Evolutionary conservation across 2,888 invertebrate species (phyloP).

Genomic region (Diarsia rubi): DNA sequence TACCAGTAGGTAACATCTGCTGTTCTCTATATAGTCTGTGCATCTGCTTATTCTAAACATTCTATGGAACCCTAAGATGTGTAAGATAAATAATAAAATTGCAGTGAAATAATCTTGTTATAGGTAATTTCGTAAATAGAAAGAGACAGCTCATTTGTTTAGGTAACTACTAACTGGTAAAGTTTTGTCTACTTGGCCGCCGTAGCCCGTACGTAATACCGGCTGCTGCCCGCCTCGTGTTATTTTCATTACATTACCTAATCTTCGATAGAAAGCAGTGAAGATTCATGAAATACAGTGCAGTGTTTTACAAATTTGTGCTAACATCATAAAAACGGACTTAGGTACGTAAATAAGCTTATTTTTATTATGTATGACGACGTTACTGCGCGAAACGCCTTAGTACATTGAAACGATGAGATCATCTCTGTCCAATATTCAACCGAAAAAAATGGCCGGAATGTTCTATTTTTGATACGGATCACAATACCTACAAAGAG

Average conservation of each 20-base stretch:
- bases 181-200: conserved; percentile 6
- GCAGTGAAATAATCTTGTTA: not conserved
- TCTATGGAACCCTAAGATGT: not conserved
- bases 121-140: conserved; percentile 1
- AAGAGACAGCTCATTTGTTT: not conserved
- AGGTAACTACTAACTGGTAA: too few species aligned
- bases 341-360: conserved; percentile 10
- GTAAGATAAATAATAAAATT: not conserved
- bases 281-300: not conserved
- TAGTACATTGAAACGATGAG: conserved; percentile 16
- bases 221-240: conserved; percentile 20
- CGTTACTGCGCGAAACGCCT: not conserved
- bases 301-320: not conserved
- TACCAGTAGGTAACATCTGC: not conserved
- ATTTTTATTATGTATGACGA: conserved; percentile 19
- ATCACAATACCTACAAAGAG: conserved; percentile 4
- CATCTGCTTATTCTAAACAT: too few species aligned
- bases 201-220: conserved; percentile 3
- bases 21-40: too few species aligned
- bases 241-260: not conserved
- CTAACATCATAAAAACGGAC: not conserved
- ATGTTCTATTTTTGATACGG: conserved; percentile 29
- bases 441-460: not conserved
- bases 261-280: not conserved
- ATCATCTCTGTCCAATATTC: conserved; percentile 15